These are phyloP conservation scores for Lasioglossum lativentre DNA, from an alignment of 2,888 invertebrate genomes.

Conservation along the genomic window DNA sequence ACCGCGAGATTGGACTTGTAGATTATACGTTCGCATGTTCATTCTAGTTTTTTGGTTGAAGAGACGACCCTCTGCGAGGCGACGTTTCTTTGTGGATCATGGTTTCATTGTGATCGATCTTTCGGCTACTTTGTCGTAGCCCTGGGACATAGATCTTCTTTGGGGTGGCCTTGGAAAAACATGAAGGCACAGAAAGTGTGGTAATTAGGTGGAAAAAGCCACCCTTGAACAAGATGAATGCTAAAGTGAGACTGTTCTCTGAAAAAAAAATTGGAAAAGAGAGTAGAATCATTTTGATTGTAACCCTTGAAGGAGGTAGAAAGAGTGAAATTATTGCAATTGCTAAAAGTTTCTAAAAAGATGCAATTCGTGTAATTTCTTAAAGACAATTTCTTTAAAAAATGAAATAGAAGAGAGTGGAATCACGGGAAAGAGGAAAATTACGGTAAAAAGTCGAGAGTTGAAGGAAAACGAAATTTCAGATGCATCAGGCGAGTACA, in stretches of 20 bases:
- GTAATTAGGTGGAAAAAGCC: neutral
- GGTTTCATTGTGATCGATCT: neutral
- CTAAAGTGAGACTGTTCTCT: neutral
- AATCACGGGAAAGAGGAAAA: neutral
- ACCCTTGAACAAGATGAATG: no score
- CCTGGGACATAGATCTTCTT: neutral
- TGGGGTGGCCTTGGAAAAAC: neutral
- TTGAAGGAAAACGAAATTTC: neutral
- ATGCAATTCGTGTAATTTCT: neutral
- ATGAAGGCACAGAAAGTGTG: neutral
- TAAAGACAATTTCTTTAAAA: neutral
- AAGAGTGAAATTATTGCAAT: neutral
- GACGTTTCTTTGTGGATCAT: neutral
- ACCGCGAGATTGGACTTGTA: constrained; percentile 2
- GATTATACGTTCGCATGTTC: constrained; percentile 29
- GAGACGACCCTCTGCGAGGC: neutral
- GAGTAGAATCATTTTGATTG: neutral
- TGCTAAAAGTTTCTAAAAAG: neutral
- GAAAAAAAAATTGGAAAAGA: neutral
- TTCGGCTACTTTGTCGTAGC: neutral
- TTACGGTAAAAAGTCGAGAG: neutral
- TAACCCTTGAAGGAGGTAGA: neutral
- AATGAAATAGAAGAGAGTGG: neutral
- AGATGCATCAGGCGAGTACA: neutral
- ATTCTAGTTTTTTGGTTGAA: constrained; percentile 18